Base-by-base conservation (phyloP, 1,140 invertebrate species). In the Brachionus manjavacas region DNA sequence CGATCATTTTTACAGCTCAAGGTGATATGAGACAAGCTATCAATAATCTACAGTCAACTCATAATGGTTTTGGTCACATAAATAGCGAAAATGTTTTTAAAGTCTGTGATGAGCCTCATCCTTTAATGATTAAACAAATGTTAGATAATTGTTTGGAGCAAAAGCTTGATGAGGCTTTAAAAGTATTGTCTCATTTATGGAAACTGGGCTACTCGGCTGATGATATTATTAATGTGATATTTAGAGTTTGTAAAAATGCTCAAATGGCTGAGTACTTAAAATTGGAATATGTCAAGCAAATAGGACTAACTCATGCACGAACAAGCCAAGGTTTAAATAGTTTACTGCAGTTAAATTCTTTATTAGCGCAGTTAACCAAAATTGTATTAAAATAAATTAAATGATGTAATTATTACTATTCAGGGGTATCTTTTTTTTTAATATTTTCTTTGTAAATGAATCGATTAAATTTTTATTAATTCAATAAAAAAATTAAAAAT, bases 91-190 rank as follows among this genome's bases (percentile, higher is more conserved):
- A 98, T 92, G 97, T 99, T n/a, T 99, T 99, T 87, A 99, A 99
- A 91, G 96, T 99, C 14, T 99, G 98, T 89, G 98, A 99, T 90
- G 97, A 99, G 89, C 97, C 98, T 0, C 96, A 99, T 92, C 98
- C 98, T 7, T 91, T 97, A 85, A 88, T 97, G 0, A 93, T 99
- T 9, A 94, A 94, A 89, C 93, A 94, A 85, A 98, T 99, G 95
- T 90, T 99, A 72, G 92, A 94, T 83, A 91, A 93, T 87, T 99
- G 96, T 90, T 90, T 91, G 0, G 89, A 93, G 70, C 93, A 93
- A 49, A 93, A 98, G 85, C 94, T 98, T 85, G 93, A 94, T 81
- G 93, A 94, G 86, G 95, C 96, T 1, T 97, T 95, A 87, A 94
- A 94, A 89, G 92, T 96, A 39, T 92, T 98, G 87, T 91, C 92